These are phyloP conservation scores for Thalassarche chlororhynchos DNA, from an alignment of 2,113 vertebrate species.

Conservation along the genomic window DNA sequence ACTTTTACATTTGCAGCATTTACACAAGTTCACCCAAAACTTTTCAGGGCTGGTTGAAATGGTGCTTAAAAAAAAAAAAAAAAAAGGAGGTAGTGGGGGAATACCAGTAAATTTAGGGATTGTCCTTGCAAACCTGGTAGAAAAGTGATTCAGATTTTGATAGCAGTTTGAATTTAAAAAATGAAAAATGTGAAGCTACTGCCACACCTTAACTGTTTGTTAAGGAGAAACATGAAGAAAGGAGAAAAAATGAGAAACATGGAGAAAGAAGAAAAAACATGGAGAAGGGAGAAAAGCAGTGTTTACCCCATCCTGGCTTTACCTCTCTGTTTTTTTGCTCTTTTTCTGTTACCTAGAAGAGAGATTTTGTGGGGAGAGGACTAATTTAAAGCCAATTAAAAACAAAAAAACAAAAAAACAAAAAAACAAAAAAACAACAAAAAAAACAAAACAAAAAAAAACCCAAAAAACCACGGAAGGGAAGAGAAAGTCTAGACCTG, in stretches of 20 bases:
- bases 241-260: background rate
- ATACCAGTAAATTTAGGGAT: background rate
- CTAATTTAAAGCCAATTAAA: background rate
- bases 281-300: background rate
- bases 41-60: background rate
- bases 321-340: background rate
- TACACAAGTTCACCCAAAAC: background rate
- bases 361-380: background rate
- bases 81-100: rapidly evolving
- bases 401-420: too few relatives aligned
- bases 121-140: background rate
- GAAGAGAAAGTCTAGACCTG: background rate
- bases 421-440: too few relatives aligned
- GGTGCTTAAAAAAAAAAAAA: background rate
- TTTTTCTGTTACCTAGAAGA: background rate
- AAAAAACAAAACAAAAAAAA: too few relatives aligned
- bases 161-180: background rate
- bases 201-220: background rate
- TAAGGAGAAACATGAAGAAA: background rate
- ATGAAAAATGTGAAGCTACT: background rate
- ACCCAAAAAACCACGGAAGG: background rate
- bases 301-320: background rate
- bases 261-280: background rate
- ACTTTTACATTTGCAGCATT: background rate
- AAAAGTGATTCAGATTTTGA: background rate